A percentile compares a stretch with the other conserved stretches of the same genome.
Conservation (phyloP, 2,113 vertebrate species). For the Lonchura striata region DNA sequence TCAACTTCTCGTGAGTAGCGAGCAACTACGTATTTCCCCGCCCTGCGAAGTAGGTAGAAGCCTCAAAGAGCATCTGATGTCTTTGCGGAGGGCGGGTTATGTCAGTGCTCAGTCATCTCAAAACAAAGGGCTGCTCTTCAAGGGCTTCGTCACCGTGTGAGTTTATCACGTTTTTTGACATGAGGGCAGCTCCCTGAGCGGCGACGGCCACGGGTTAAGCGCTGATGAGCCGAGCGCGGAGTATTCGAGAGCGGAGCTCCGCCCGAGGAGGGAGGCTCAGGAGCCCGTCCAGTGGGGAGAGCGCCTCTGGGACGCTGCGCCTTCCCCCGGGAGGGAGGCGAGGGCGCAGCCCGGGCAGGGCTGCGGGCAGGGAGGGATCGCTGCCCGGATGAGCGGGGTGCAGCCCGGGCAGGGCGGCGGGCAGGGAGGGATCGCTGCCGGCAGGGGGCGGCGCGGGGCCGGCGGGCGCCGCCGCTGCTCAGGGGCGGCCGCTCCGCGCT, state of each 20-base stretch:
- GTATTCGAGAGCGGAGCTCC: not conserved
- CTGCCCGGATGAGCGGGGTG: not conserved
- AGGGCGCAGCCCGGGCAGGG: not conserved
- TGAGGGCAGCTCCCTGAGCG: not conserved
- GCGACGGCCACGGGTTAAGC: not conserved
- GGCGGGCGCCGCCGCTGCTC: not conserved
- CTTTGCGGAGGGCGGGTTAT: not conserved
- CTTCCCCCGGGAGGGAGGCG: not conserved
- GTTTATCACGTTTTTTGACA: not conserved
- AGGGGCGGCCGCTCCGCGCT: not conserved
- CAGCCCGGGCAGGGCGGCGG: not conserved
- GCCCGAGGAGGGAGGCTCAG: not conserved
- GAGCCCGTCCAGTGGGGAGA: not conserved
- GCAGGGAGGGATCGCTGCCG: not conserved
- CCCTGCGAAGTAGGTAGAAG: not conserved
- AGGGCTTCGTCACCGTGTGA: not conserved
- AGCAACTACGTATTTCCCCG: not conserved
- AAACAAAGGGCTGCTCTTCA: not conserved
- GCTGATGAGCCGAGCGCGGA: not conserved
- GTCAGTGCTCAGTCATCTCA: not conserved
- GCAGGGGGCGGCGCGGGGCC: not conserved
- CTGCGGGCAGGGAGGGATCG: not conserved
- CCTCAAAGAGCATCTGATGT: not conserved
- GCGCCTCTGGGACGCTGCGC: not conserved
- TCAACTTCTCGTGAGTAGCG: not conserved